phyloP scores from a whole-genome alignment of 2,888 invertebrate species.

The Stenodema calcarata region DNA sequence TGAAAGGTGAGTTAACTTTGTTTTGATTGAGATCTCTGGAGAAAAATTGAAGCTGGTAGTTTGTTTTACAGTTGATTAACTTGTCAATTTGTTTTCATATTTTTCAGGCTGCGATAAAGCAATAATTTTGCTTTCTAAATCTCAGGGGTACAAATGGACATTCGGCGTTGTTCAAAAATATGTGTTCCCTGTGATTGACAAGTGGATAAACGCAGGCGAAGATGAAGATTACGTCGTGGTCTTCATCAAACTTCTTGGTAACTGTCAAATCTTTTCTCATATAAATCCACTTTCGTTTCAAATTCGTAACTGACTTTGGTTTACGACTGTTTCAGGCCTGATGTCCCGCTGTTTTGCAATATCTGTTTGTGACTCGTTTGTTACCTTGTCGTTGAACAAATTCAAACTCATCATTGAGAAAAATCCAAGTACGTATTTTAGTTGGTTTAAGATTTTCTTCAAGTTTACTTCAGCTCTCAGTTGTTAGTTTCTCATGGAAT shows the following conservation, averaged over 20 bases:
- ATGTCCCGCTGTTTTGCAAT: background rate
- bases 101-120: constrained; percentile 14
- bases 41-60: no score
- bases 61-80: background rate
- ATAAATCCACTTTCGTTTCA: no score
- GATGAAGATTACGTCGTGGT: background rate
- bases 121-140: background rate
- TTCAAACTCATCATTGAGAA: background rate
- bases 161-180: background rate
- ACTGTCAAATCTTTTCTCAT: background rate
- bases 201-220: background rate
- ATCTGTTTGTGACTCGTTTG: background rate
- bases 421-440: background rate
- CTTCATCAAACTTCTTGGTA: background rate
- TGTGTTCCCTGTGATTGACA: background rate
- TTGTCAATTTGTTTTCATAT: background rate
- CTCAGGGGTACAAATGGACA: constrained; percentile 17
- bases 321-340: no score
- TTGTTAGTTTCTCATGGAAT: no score
- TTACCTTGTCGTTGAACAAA: background rate
- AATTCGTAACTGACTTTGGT: no score
- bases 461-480: no score
- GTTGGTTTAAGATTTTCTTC: no score
- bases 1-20: background rate
- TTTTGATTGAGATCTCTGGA: no score